Conservation (phyloP, 1,140 invertebrate genomes). For the Solen grandis region DNA sequence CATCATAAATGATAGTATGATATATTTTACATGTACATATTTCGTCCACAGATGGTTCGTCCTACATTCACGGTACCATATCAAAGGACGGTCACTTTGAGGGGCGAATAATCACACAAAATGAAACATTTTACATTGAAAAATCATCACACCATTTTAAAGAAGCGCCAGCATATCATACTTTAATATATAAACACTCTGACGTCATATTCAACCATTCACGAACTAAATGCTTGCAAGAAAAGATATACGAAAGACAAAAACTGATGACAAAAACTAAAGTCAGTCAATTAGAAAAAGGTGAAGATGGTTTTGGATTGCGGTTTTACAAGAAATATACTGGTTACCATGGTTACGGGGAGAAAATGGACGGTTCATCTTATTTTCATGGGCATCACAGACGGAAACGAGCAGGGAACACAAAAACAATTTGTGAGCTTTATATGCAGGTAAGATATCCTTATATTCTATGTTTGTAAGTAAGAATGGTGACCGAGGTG, state of each 20-base stretch:
- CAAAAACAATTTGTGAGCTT: constrained; percentile 90
- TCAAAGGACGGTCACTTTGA: constrained; percentile 94
- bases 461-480: neutral
- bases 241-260: constrained; percentile 3
- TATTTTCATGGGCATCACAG: too few species aligned
- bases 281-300: neutral
- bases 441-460: constrained; percentile 85
- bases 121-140: constrained; percentile 92
- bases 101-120: constrained; percentile 89
- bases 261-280: neutral
- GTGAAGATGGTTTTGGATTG: neutral
- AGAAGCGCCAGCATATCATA: constrained; percentile 84
- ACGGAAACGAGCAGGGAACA: constrained; percentile 89
- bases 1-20: too few species aligned
- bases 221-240: constrained; percentile 6
- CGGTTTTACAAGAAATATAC: neutral
- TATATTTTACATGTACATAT: too few species aligned
- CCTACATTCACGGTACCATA: constrained; percentile 91
- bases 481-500: neutral
- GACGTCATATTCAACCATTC: constrained; percentile 84
- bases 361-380: neutral
- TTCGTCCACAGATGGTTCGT: constrained; percentile 91
- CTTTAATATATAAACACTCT: constrained; percentile 90
- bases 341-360: neutral
- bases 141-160: constrained; percentile 87